phyloP scores from a whole-genome alignment of 1,140 invertebrate species.

The Heliconius hewitsoni region DNA sequence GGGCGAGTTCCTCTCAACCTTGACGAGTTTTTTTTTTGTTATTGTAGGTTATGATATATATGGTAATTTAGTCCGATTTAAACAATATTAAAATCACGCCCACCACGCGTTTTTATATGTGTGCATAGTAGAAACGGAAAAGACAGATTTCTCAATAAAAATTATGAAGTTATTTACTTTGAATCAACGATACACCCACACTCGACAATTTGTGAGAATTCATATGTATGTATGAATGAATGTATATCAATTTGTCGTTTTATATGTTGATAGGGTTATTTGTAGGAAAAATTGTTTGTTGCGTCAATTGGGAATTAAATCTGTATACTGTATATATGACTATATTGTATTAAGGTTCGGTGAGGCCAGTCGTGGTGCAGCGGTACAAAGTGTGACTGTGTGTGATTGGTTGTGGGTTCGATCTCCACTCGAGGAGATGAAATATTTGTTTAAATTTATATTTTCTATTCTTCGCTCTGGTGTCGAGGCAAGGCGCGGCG shows the following conservation, averaged over 20 bases:
- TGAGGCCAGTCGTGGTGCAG: no score
- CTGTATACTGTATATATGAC: no score
- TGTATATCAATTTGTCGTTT: neutral
- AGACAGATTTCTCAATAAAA: neutral
- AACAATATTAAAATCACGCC: constrained; percentile 1
- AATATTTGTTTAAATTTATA: no score
- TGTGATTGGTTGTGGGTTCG: no score
- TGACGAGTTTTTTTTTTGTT: neutral
- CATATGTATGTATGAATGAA: neutral
- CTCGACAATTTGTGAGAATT: constrained; percentile 1
- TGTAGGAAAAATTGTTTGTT: neutral
- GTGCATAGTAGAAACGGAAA: neutral
- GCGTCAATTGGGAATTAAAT: neutral
- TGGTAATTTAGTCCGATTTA: neutral
- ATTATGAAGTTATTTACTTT: constrained; percentile 20
- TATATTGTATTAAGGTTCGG: no score
- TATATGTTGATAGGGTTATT: neutral
- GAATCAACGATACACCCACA: constrained; percentile 28
- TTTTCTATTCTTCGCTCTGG: no score
- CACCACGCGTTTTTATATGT: neutral
- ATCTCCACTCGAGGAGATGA: no score
- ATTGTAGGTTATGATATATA: neutral
- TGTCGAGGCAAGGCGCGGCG: no score
- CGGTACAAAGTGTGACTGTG: no score
- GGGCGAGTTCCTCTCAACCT: neutral